Evolutionary conservation across 1,140 invertebrate species (phyloP), one percentile per base, ranked within the genome.

Genomic region (Drosophila sp.): DNA sequence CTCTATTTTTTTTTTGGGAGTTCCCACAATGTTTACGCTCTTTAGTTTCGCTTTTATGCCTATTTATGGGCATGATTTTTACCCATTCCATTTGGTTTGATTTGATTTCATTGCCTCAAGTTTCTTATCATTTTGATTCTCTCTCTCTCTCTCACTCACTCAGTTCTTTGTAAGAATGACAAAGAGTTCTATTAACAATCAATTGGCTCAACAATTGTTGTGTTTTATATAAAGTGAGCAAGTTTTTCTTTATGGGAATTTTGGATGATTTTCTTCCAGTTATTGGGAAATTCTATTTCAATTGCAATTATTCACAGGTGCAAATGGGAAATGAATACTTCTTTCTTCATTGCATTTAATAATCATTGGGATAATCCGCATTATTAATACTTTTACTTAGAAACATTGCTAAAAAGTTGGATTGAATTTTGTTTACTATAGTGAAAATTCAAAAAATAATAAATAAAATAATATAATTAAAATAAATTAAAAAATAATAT

Each of bases 11-110:
- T 33, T 38, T 66, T 40, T 35, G 56, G 65, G 62, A 74, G 60
- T 63, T 77, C 70, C 57, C 70, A 7, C 44, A 54, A 50, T 47
- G 17, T 7, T 17, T 17, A 17, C 17, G 61, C 23, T 56, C 35
- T 70, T 66, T 65, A 11, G 17, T 47, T 70, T 25, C 44, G 44
- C 17, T 47, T 79, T 76, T 76, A 71, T 86, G 83, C 83, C 83
- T 86, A 89, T 86, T 85, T 86, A 87, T 86, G 83, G 83, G 56
- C 83, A 86, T 86, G 83, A 38, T 68, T 50, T 47, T 47, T 5
- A 47, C 5, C 17, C 41, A 47, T 47, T 47, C 44, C 44, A 47
- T 47, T 47, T 47, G 44, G 44, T 61, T 40, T 54, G 64, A 56
- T 61, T 79, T 56, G 57, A 66, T 41, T 67, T 68, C 62, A 61